Percentiles rank a stretch among this genome's conserved stretches.
phyloP scores from a whole-genome alignment of 2,113 vertebrate genomes.

The Anoplopoma fimbria region DNA sequence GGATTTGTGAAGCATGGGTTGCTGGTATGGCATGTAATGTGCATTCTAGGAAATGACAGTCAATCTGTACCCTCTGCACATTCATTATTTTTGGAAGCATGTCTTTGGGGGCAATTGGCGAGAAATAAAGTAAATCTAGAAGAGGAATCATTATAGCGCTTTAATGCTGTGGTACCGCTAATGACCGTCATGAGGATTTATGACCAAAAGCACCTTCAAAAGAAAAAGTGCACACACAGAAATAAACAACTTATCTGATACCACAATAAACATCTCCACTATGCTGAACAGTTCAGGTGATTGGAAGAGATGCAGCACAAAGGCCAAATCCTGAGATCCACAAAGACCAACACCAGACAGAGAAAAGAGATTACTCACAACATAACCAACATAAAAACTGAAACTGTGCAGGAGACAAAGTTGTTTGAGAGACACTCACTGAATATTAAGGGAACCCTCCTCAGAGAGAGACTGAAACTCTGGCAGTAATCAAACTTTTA shows the following conservation, averaged over 20 bases:
- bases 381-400: neutral
- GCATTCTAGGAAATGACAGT: neutral
- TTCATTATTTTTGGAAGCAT: neutral
- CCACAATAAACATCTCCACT: neutral
- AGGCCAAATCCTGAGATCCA: neutral
- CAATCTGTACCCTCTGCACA: neutral
- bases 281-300: neutral
- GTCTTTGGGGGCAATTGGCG: neutral
- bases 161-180: neutral
- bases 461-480: conserved; percentile 4
- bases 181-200: neutral
- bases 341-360: neutral
- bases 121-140: neutral
- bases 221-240: neutral
- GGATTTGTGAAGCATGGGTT: neutral
- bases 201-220: neutral
- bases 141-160: neutral
- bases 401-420: neutral
- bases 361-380: neutral
- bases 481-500: conserved; percentile 45
- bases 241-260: neutral
- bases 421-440: neutral
- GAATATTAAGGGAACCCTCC: neutral
- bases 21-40: neutral
- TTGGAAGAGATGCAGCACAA: neutral